phyloP scores from a whole-genome alignment of 1,140 invertebrate genomes.

The Delia radicum region DNA sequence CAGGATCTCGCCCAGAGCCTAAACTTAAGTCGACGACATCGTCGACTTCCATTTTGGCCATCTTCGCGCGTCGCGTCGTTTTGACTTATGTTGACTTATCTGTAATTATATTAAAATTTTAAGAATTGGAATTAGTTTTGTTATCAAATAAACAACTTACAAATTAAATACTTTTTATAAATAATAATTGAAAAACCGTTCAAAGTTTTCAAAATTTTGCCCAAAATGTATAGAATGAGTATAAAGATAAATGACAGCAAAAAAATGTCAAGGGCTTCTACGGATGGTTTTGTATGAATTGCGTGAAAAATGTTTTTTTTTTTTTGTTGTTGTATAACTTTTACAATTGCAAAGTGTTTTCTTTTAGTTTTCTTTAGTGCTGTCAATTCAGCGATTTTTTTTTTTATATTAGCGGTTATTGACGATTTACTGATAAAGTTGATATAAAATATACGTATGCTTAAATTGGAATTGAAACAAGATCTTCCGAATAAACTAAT shows the following conservation, averaged over 20 bases:
- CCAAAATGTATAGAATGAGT: neutral
- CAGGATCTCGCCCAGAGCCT: conserved; percentile 54
- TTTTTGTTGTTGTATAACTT: neutral
- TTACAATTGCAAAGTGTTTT: neutral
- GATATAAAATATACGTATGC: no score
- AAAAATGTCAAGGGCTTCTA: neutral
- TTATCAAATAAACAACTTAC: neutral
- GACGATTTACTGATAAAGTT: no score
- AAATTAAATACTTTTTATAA: neutral
- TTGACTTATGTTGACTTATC: conserved; percentile 25
- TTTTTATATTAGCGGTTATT: no score
- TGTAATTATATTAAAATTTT: neutral
- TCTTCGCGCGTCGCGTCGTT: conserved; percentile 55
- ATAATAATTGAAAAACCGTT: neutral
- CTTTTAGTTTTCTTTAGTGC: no score
- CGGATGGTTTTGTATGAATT: neutral
- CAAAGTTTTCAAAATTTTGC: neutral
- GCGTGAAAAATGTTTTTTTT: neutral
- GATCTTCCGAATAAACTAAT: no score
- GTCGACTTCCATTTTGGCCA: conserved; percentile 66
- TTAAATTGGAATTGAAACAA: no score
- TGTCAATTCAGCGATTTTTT: no score
- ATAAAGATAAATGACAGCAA: neutral
- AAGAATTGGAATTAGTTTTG: neutral
- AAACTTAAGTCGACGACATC: conserved; percentile 64